Conservation (phyloP, 2,797 vertebrate species). For the Poliocrania exsul region DNA sequence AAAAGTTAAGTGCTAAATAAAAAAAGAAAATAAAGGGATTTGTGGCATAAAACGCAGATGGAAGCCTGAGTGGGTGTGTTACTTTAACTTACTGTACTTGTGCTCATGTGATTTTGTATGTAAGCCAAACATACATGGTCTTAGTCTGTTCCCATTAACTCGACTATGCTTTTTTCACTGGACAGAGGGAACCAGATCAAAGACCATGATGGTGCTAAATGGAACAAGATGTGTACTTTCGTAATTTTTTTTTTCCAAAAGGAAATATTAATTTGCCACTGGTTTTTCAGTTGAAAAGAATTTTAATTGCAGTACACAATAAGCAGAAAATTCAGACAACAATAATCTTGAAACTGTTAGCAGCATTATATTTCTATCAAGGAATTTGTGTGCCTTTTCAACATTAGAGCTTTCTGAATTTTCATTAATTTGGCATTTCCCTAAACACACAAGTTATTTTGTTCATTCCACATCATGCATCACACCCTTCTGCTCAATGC, state of each 20-base stretch:
- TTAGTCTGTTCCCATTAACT: constrained; percentile 42
- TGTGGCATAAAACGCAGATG: constrained; percentile 41
- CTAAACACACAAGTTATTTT: constrained; percentile 66
- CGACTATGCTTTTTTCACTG: neutral
- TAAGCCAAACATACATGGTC: constrained; percentile 61
- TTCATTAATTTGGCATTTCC: constrained; percentile 69
- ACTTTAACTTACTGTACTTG: constrained; percentile 19
- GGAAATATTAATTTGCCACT: constrained; percentile 64
- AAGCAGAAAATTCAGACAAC: constrained; percentile 70
- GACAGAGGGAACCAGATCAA: constrained; percentile 54
- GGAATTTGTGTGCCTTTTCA: constrained; percentile 42
- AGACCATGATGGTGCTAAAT: constrained; percentile 65
- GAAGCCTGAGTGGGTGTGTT: constrained; percentile 12
- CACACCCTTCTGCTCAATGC: constrained; percentile 64
- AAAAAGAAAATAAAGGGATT: constrained; percentile 45
- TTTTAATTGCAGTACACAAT: constrained; percentile 66
- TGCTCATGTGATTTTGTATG: neutral
- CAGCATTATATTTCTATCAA: constrained; percentile 59
- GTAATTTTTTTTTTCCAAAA: constrained; percentile 46
- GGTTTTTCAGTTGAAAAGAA: constrained; percentile 50
- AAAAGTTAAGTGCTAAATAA: constrained; percentile 53
- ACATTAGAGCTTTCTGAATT: constrained; percentile 70
- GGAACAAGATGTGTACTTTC: constrained; percentile 60
- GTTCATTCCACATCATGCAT: constrained; percentile 77
- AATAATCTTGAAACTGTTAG: constrained; percentile 67